Base-by-base conservation (phyloP, 2,888 invertebrate genomes). In the Shargacucullia verbasci region DNA sequence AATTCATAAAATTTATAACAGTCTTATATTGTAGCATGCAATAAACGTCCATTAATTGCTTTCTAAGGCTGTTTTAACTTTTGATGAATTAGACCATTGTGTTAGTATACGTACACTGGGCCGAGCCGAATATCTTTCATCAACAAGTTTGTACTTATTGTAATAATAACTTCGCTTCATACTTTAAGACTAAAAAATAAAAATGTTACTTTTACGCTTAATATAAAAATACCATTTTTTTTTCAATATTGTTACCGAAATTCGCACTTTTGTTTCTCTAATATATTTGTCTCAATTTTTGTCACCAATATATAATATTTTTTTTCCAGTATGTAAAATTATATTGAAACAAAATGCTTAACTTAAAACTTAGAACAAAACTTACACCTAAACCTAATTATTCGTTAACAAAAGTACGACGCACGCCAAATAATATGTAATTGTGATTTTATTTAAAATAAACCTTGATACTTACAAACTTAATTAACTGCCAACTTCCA, bases 161-260 rank as follows among this genome's bases (percentile, higher is more conserved):
- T 72, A 77, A 77, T 83, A 82, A 85, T 82, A 85, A 86, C 84
- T 80, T 85, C 79, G 78, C 82, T 78, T 84, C 76, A 82, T 82
- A 81, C 70, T 78, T 80, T 75, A 81, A 67, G 79, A 72, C 80
- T 84, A 75, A 81, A 88, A 87, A 84, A 84, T 83, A 84, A 88
- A 82, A 80, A 81, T 80, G 69, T 71, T 71, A 66, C 81, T 80
- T 81, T 82, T 82, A 83, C 80, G 82, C 84, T 85, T 83, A 85
- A 45, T 93, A 93, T 85, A 93, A 93, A 93, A 93, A 93, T 93
- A 93, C 91, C 81, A 86, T 81, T 79, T 83, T 85, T 83, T 85
- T 78, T 80, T 61, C 64, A 88, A 89, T 87, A 87, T 87, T 85
- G 82, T 84, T 86, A 81, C 80, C 85, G 77, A 87, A 90, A 88